Evolutionary conservation across 64 coral and sea anemone species (phyloP), one percentile per base, ranked within the genome.

Genomic region (Acropora tenuis): DNA sequence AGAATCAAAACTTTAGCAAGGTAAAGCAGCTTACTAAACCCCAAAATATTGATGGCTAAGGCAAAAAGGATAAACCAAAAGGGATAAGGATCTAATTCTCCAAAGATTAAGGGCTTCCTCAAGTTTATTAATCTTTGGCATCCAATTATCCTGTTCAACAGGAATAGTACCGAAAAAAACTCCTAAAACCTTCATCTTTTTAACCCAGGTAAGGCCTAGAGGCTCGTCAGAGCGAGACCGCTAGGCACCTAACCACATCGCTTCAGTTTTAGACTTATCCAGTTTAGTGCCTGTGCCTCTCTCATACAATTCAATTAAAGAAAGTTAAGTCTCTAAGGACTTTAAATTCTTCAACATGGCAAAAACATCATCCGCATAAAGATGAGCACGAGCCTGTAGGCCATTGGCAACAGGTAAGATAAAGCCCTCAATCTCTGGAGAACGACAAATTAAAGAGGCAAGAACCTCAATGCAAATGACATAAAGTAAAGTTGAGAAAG

Each of bases 191-290:
- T 57, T 90, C 46, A 90, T 82, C 43, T 90, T 74, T 0, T 16
- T 73, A 0, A 82, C 88, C 66, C 19, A 83, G 0, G 41, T 82
- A 7, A 90, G 65, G 5, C 67, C 79, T 6, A 90, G 44, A 2
- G 69, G 68, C 3, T 50, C 20, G 5, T 83, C 58, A 1, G 10
- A 2, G 30, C 73, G 67, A 0, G 17, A 17, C 5, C 17, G 6
- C 78, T 68, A 90, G 0, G 67, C 11, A 0, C 89, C 89, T 17
- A 79, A 3, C 77, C 59, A 90, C 88, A 80, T 81, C 1, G 60
- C 77, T 47, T 90, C 78, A 0, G 88, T 90, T 17, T 90, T 81
- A 2, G 45, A 52, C 3, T 43, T 0, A 2, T 65, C 43, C 0
- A 76, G 40, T 12, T 17, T 72, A 9, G 11, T 55, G 1, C 49